A percentile compares a stretch with the other conserved stretches of the same genome.
Evolutionary conservation across 2,888 invertebrate genomes (phyloP).

Genomic region (Cephus nigrinus): DNA sequence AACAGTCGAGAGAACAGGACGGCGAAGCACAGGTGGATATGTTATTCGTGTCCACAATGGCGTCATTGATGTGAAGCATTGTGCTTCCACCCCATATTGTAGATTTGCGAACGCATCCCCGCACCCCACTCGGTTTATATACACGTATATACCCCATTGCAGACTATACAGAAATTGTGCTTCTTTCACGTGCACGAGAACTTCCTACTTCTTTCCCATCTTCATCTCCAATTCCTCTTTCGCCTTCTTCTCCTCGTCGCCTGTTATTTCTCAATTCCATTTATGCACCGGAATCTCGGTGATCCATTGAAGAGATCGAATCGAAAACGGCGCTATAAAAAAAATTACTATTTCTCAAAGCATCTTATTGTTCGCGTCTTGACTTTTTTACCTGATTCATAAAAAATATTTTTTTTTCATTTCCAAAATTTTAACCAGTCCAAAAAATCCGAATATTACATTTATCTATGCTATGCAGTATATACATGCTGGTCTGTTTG

Average conservation of each 20-base stretch:
- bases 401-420: not conserved
- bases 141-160: not conserved
- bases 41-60: constrained; percentile 61
- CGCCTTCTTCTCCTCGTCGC: not conserved
- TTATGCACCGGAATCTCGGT: not conserved
- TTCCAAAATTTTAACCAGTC: no score
- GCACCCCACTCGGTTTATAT: not conserved
- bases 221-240: constrained; percentile 22
- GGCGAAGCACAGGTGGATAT: constrained; percentile 54
- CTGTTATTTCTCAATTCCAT: constrained; percentile 6
- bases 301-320: not conserved
- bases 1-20: constrained; percentile 40
- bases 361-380: no score
- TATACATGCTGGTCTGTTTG: not conserved
- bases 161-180: not conserved
- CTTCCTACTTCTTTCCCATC: constrained; percentile 37
- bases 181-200: constrained; percentile 15
- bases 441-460: no score
- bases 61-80: constrained; percentile 58
- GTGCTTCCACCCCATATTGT: constrained; percentile 53
- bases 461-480: not conserved
- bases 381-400: not conserved
- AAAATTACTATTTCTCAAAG: not conserved
- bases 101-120: constrained; percentile 54
- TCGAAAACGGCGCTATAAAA: not conserved